These are phyloP conservation scores for Azemiops feae DNA, from an alignment of 2,113 vertebrate genomes.

Conservation along the genomic window DNA sequence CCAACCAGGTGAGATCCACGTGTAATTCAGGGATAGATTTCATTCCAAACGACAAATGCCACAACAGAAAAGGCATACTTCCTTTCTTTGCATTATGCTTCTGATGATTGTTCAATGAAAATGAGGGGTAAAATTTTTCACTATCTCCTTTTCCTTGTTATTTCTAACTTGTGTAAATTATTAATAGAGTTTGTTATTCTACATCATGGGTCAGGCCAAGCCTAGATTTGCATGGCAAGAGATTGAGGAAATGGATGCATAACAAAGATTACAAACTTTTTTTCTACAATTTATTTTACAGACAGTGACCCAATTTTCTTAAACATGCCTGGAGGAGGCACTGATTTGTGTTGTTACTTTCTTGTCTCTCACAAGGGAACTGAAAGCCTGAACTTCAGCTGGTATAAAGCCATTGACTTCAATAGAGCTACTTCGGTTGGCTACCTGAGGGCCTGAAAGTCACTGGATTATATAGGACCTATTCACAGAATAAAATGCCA, in stretches of 20 bases:
- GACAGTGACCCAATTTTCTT: constrained; percentile 14
- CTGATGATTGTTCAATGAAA: neutral
- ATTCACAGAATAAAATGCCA: constrained; percentile 5
- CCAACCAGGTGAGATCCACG: neutral
- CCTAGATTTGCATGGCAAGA: neutral
- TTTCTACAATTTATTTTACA: neutral
- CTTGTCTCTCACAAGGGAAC: neutral
- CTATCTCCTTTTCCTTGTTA: neutral
- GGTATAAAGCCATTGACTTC: neutral
- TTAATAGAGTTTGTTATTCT: neutral
- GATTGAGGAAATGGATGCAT: neutral
- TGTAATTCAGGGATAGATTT: neutral
- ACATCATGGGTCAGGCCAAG: neutral
- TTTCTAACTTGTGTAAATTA: neutral
- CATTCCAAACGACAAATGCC: neutral
- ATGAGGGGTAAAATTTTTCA: neutral
- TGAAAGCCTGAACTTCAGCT: neutral
- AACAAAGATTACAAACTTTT: neutral
- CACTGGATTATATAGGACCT: neutral
- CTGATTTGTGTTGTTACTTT: constrained; percentile 2
- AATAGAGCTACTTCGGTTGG: neutral
- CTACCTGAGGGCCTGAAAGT: neutral
- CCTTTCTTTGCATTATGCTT: neutral
- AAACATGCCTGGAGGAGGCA: neutral
- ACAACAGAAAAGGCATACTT: neutral